A percentile compares a stretch with the other conserved stretches of the same genome.
These are phyloP conservation scores for Opisthocomus hoazin DNA, from an alignment of 2,113 vertebrate genomes.

Conservation along the genomic window DNA sequence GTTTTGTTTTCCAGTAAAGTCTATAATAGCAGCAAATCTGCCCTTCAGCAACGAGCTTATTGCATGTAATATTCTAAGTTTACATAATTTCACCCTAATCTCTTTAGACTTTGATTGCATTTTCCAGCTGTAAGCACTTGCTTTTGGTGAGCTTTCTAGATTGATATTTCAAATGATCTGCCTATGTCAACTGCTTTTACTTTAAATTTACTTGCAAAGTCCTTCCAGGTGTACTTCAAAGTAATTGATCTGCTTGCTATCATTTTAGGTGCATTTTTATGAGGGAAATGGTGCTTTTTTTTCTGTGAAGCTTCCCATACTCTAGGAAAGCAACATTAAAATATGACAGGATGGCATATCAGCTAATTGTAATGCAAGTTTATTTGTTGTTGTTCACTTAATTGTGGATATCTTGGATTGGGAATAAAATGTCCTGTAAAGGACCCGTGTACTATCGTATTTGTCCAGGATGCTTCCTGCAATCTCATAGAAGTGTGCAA, in stretches of 20 bases:
- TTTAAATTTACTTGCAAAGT: constrained; percentile 16
- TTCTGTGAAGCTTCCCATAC: not conserved
- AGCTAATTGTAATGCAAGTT: not conserved
- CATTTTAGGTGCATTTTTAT: not conserved
- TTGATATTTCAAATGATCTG: constrained; percentile 4
- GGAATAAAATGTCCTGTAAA: not conserved
- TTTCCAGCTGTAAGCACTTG: constrained; percentile 36
- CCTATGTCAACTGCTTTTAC: not conserved
- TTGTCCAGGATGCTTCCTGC: not conserved
- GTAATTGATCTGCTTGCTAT: not conserved
- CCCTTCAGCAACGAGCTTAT: constrained; percentile 8
- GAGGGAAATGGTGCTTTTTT: not conserved
- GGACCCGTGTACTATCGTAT: not conserved
- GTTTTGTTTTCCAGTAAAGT: constrained; percentile 17
- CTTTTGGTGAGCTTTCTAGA: not conserved
- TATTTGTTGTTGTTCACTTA: not conserved
- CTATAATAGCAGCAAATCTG: not conserved
- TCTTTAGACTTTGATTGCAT: constrained; percentile 24
- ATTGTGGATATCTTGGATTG: not conserved
- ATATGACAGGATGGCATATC: not conserved
- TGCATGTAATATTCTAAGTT: constrained; percentile 19
- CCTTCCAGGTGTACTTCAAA: constrained; percentile 29
- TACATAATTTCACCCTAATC: constrained; percentile 27
- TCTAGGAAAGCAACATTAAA: not conserved
- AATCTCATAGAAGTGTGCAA: not conserved